Percentiles rank a stretch among this genome's conserved stretches.
Conservation (phyloP, 2,888 invertebrate genomes). For the Trichogramma dendrolimi region DNA sequence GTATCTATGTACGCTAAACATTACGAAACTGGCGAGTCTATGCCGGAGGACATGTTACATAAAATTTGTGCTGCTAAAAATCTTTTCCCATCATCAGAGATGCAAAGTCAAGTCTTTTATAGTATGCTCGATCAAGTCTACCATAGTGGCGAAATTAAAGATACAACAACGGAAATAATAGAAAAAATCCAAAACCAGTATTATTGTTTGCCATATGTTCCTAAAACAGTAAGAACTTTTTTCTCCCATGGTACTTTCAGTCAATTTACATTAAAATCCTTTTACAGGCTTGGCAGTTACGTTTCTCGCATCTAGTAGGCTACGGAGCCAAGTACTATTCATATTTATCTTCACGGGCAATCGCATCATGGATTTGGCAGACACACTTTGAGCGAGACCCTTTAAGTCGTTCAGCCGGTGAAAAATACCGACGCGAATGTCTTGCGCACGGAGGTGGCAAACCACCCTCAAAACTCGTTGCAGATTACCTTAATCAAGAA, state of each 20-base stretch:
- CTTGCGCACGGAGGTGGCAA: conserved; percentile 84
- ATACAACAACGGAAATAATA: conserved; percentile 68
- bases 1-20: conserved; percentile 83
- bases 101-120: conserved; percentile 87
- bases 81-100: conserved; percentile 83
- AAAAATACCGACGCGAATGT: conserved; percentile 71
- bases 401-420: conserved; percentile 72
- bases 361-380: conserved; percentile 92
- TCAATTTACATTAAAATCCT: conserved; percentile 9
- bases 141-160: conserved; percentile 63
- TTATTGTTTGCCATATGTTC: conserved; percentile 81
- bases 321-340: conserved; percentile 99
- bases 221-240: conserved; percentile 66
- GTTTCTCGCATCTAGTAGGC: conserved; percentile 94
- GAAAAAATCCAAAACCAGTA: conserved; percentile 74
- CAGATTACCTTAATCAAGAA: conserved; percentile 72
- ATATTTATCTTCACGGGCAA: conserved; percentile 89
- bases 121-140: conserved; percentile 88
- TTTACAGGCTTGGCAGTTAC: conserved; percentile 82
- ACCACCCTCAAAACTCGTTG: conserved; percentile 73
- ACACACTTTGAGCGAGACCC: conserved; percentile 77
- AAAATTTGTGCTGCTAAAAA: conserved; percentile 81
- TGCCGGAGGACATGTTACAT: conserved; percentile 75
- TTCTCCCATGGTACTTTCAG: conserved; percentile 1
- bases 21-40: conserved; percentile 80